Evolutionary conservation across 1,140 invertebrate species (phyloP).

Genomic region (Physella acuta): DNA sequence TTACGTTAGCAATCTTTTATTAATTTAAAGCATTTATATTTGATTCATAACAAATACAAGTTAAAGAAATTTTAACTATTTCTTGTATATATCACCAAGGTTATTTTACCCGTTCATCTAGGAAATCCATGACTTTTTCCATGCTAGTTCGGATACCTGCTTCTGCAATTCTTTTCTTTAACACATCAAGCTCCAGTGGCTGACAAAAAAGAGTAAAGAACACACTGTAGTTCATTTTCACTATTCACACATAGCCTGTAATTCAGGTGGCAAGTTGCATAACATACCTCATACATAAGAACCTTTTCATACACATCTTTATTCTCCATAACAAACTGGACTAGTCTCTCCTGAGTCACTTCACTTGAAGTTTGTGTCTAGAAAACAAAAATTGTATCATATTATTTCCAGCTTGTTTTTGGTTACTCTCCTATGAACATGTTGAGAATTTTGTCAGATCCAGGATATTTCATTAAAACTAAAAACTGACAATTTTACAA

Average conservation of each 20-base stretch:
- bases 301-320: constrained; percentile 14
- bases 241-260: background rate
- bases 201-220: constrained; percentile 16
- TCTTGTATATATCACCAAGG: too few relatives aligned
- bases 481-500: too few relatives aligned
- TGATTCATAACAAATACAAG: too few relatives aligned
- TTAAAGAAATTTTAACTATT: too few relatives aligned
- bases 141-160: constrained; percentile 38
- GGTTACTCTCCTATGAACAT: too few relatives aligned
- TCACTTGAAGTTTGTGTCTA: background rate
- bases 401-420: too few relatives aligned
- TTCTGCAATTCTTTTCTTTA: constrained; percentile 36
- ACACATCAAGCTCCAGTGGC: constrained; percentile 41
- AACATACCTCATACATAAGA: constrained; percentile 13
- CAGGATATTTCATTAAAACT: too few relatives aligned
- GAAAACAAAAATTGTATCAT: constrained; percentile 3
- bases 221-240: background rate
- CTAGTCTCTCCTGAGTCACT: background rate
- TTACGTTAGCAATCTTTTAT: too few relatives aligned
- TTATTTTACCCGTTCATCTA: constrained; percentile 33
- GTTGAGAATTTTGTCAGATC: too few relatives aligned
- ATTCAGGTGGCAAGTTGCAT: too few relatives aligned
- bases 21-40: too few relatives aligned
- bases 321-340: background rate
- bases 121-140: constrained; percentile 39